Evolutionary conservation across 2,888 invertebrate genomes (phyloP), one percentile per base, ranked within the genome.

Genomic region (Rhorus exstirpatorius): DNA sequence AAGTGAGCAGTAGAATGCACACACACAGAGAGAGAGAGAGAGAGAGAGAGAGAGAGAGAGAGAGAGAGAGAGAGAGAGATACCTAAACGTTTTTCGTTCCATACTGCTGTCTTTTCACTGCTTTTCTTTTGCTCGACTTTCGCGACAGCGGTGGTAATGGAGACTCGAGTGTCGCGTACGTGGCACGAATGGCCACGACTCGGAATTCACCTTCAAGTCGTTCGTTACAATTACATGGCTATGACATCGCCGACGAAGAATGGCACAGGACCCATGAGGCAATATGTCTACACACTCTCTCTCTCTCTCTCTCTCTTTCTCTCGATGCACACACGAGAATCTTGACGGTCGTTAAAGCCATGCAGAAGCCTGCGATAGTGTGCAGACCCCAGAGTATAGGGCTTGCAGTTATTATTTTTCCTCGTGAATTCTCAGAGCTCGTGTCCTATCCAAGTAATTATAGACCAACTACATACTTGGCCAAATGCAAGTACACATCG

Each of bases 331-430:
- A 79, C 67, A 72, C 79, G 67, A 67, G 49, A 68, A 67, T 60
- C 58, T 74, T 61, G 65, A 55, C 58, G 76, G 67, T 81, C 76
- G 76, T 81, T 81, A 81, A 76, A 65, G 65, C 80, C 70, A 31
- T 6, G 31, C 6, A 71, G 81, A 53, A 76, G 41, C 71, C 41
- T 8, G 44, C 12, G 38, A 58, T 19, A 7, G 31, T 21, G 44
- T 35, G 19, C 44, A 74, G 35, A 10, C 24, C 10, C 24, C 10
- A 14, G 8, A 79, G 65, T 60, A 17, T 14, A 24, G 68, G 35
- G 31, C 49, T n/a, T 17, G 75, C 70, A 70, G 70, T 80, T 83
- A 84, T 85, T 85, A 76, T 84, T 85, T 79, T 84, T 79, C 70
- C 79, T 24, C 24, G 44, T 31, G 53, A 31, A 58, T 81, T 81